These are phyloP conservation scores for Hyperoplus immaculatus DNA, from an alignment of 2,797 vertebrate genomes.

Conservation along the genomic window DNA sequence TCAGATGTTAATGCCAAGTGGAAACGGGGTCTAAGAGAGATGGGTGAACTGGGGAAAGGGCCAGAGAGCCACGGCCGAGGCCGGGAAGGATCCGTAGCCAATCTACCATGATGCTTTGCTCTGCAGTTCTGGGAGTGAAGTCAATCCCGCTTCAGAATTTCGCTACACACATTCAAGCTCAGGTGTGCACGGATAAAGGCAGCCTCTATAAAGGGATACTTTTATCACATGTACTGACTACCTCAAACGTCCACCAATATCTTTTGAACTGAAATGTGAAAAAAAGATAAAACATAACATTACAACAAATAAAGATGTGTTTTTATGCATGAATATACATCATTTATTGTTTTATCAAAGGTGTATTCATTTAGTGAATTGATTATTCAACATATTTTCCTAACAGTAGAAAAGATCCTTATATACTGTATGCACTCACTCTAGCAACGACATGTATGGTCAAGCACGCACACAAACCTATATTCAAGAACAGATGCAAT, in stretches of 20 bases:
- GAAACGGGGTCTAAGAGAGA: no score
- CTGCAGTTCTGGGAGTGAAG: slow-evolving; percentile 64
- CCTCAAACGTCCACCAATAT: background rate
- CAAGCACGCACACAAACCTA: background rate
- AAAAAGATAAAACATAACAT: background rate
- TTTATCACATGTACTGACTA: slow-evolving; percentile 12
- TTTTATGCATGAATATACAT: no score
- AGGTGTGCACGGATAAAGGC: slow-evolving; percentile 33
- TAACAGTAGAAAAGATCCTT: background rate
- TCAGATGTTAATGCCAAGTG: no score
- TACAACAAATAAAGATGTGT: background rate
- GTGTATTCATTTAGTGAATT: no score
- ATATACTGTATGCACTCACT: no score
- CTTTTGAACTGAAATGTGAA: background rate
- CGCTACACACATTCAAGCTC: slow-evolving; percentile 53
- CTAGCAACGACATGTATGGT: background rate
- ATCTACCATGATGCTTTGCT: slow-evolving; percentile 55
- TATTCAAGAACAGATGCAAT: background rate
- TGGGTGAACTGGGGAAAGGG: slow-evolving; percentile 22
- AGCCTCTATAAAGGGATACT: background rate
- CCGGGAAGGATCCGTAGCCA: slow-evolving; percentile 45
- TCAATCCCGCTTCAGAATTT: slow-evolving; percentile 62
- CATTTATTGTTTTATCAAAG: no score
- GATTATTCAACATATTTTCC: background rate
- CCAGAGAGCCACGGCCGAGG: slow-evolving; percentile 16